A percentile compares a stretch with the other conserved stretches of the same genome.
phyloP scores from a whole-genome alignment of 1,140 invertebrate species.

The Bombyx mori region ASM3026992v2 NC_085111.1:2577001-2577500 shows the following conservation, averaged over 20 bases:
- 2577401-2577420: too few species aligned
- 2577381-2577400: too few species aligned
- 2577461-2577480: too few species aligned
- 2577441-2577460: too few species aligned
- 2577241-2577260: neutral
- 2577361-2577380: too few species aligned
- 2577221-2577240: neutral
- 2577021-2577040: conserved; percentile 43
- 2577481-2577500: too few species aligned
- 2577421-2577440: too few species aligned
- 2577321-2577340: too few species aligned
- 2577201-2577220: neutral
- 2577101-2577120: conserved; percentile 40
- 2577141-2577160: conserved; percentile 27
- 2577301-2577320: too few species aligned
- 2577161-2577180: conserved; percentile 35
- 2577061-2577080: conserved; percentile 29
- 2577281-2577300: too few species aligned
- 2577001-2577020: conserved; percentile 1
- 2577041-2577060: conserved; percentile 24
- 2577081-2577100: conserved; percentile 35
- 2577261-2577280: too few species aligned
- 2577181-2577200: neutral
- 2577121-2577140: conserved; percentile 35
- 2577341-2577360: too few species aligned